Percentiles rank a stretch among this genome's conserved stretches.
These are phyloP conservation scores for Rhopalosiphum nymphaeae DNA, from an alignment of 2,888 invertebrate genomes.

Conservation along the genomic window DNA sequence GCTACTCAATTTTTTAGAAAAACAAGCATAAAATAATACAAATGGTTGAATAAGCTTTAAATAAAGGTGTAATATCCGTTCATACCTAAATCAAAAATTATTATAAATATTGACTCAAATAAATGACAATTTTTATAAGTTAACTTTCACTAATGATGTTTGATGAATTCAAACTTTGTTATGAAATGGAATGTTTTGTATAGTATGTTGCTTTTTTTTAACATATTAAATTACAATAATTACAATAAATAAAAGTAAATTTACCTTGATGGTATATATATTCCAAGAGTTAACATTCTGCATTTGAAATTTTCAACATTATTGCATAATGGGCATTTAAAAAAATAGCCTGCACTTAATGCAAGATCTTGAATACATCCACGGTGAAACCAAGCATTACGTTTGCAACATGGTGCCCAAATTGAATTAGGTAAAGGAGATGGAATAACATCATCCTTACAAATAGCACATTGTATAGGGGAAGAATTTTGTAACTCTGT, in stretches of 20 bases:
- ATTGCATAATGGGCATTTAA: slow-evolving; percentile 88
- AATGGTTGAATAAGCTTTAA: too few relatives aligned
- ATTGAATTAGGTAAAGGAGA: slow-evolving; percentile 73
- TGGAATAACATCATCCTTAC: slow-evolving; percentile 75
- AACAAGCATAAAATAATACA: too few relatives aligned
- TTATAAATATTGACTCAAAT: too few relatives aligned
- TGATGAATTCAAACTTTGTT: too few relatives aligned
- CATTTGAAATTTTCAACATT: slow-evolving; percentile 77
- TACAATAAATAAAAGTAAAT: background rate
- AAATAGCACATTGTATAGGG: slow-evolving; percentile 76
- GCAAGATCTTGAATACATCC: slow-evolving; percentile 82
- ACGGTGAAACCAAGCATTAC: slow-evolving; percentile 83
- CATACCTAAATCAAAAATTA: too few relatives aligned
- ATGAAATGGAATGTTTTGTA: too few relatives aligned
- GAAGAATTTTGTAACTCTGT: slow-evolving; percentile 68
- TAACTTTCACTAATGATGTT: too few relatives aligned
- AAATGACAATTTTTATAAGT: too few relatives aligned
- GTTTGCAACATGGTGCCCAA: slow-evolving; percentile 82
- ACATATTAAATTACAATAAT: background rate
- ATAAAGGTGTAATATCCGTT: too few relatives aligned
- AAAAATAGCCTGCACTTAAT: slow-evolving; percentile 82
- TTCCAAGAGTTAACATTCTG: slow-evolving; percentile 78
- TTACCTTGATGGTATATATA: slow-evolving; percentile 77
- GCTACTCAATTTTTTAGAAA: too few relatives aligned
- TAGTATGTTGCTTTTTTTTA: too few relatives aligned